Evolutionary conservation across 2,113 vertebrate genomes (phyloP), one percentile per base, ranked within the genome.

Genomic region (Synchiropus splendidus): DNA sequence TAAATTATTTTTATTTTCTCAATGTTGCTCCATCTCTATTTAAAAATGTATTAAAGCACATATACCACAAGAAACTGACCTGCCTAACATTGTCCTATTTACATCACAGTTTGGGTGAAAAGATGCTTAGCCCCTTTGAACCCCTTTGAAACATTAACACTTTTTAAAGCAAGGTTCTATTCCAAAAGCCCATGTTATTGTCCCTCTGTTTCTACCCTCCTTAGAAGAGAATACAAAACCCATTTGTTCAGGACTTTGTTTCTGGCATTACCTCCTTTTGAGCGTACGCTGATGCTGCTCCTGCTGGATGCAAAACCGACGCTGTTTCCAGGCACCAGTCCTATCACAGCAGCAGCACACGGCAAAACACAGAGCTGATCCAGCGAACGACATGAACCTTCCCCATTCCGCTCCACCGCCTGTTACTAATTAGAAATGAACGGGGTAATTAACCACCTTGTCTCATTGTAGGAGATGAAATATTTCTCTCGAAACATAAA

Each of bases 341-440:
- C 67, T 76, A 74, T 81, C 74, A 58, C 54, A 52, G 50, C 57
- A 27, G 62, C 68, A 73, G 39, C 74, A 77, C 42, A 32, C 47
- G 1, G 57, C 39, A 56, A 51, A 64, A 60, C 36, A 52, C 35
- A 48, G 32, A 67, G 65, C 67, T 48, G 66, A 49, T 77, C 67
- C 71, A 73, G 57, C 54, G 40, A 59, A 66, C 65, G 58, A 71
- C 52, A 45, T 44, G 45, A 57, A 13, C 43, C 21, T 52, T 56
- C 31, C 32, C 56, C 53, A 51, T 64, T 67, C 51, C 15, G 39
- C 56, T 40, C 41, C 48, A 59, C 51, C 51, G 49, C 36, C 62
- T 59, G 54, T 45, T 17, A 54, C 63, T 68, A 75, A 77, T 82
- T 74, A 75, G 62, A 78, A 67, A 59, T 64, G 53, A 75, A 75